Evolutionary conservation across 2,797 vertebrate species (phyloP).

Genomic region (Chaunax sp.): DNA sequence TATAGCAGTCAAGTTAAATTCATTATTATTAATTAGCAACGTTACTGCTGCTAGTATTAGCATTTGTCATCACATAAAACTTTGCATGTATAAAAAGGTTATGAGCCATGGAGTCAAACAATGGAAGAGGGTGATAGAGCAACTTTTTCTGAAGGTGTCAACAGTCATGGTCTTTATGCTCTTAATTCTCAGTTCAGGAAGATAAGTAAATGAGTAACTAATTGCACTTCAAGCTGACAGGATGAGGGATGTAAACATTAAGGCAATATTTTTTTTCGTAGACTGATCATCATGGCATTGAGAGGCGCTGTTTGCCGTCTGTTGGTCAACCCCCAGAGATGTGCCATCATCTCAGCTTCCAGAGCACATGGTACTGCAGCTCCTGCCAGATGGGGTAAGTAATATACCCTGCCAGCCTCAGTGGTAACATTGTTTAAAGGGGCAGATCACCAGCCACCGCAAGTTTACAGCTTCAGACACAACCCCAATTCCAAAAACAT

Average conservation of each 20-base stretch:
- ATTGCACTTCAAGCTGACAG: too few relatives aligned
- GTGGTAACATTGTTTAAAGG: background rate
- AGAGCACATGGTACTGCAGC: slow-evolving; percentile 80
- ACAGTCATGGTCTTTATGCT: too few relatives aligned
- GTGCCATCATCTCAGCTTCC: slow-evolving; percentile 56
- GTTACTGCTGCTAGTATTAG: background rate
- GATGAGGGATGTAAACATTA: background rate
- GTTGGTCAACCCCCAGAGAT: slow-evolving; percentile 68
- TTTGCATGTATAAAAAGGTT: too few relatives aligned
- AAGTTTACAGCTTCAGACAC: background rate
- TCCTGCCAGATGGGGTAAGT: slow-evolving; percentile 57
- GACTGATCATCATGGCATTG: slow-evolving; percentile 79
- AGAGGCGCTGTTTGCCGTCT: slow-evolving; percentile 72
- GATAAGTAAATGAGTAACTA: too few relatives aligned
- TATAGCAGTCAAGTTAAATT: too few relatives aligned
- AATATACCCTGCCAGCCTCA: background rate
- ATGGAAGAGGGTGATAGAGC: too few relatives aligned
- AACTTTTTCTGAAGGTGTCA: too few relatives aligned
- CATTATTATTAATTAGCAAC: too few relatives aligned
- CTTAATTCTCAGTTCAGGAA: too few relatives aligned
- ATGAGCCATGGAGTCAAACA: too few relatives aligned
- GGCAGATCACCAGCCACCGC: background rate
- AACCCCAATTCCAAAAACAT: too few relatives aligned
- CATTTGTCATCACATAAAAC: background rate
- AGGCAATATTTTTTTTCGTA: background rate